These are phyloP conservation scores for Scylla paramamosain DNA, from an alignment of 1,140 invertebrate species.

Conservation along the genomic window DNA sequence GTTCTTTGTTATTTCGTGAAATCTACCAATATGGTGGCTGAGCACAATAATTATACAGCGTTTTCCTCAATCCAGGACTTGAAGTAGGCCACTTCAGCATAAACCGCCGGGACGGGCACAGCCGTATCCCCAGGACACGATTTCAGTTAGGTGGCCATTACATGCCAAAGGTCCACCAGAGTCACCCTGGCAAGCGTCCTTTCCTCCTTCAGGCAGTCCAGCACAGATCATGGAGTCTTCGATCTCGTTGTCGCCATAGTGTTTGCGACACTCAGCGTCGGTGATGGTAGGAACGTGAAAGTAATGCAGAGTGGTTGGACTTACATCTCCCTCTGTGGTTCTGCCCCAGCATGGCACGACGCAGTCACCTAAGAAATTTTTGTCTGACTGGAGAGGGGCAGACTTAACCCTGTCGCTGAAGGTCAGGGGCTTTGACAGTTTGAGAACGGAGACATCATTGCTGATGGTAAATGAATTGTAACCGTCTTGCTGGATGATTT, in stretches of 20 bases:
- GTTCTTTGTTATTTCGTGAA: no score
- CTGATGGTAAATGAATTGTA: slow-evolving; percentile 62
- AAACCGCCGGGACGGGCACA: slow-evolving; percentile 71
- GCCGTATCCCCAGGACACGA: slow-evolving; percentile 73
- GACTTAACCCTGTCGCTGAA: slow-evolving; percentile 42
- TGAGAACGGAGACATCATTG: slow-evolving; percentile 78
- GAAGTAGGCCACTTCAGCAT: slow-evolving; percentile 69
- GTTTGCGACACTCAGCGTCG: slow-evolving; percentile 78
- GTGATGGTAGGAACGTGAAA: slow-evolving; percentile 80
- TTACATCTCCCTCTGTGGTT: slow-evolving; percentile 56
- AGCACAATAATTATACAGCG: slow-evolving; percentile 1
- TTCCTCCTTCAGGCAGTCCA: slow-evolving; percentile 72
- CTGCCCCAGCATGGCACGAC: slow-evolving; percentile 77
- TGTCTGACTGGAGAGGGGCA: slow-evolving; percentile 39
- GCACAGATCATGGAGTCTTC: slow-evolving; percentile 75
- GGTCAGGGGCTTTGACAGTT: slow-evolving; percentile 36
- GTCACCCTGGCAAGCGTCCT: slow-evolving; percentile 84
- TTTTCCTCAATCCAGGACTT: slow-evolving; percentile 77
- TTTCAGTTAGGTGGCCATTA: slow-evolving; percentile 60
- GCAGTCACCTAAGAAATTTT: slow-evolving; percentile 75
- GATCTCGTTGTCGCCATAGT: slow-evolving; percentile 71
- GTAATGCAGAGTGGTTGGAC: slow-evolving; percentile 79
- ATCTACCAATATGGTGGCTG: no score
- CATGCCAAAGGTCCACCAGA: slow-evolving; percentile 78
- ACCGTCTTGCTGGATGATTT: slow-evolving; percentile 66